phyloP scores from a whole-genome alignment of 2,888 invertebrate species.

The Catocala nupta region DNA sequence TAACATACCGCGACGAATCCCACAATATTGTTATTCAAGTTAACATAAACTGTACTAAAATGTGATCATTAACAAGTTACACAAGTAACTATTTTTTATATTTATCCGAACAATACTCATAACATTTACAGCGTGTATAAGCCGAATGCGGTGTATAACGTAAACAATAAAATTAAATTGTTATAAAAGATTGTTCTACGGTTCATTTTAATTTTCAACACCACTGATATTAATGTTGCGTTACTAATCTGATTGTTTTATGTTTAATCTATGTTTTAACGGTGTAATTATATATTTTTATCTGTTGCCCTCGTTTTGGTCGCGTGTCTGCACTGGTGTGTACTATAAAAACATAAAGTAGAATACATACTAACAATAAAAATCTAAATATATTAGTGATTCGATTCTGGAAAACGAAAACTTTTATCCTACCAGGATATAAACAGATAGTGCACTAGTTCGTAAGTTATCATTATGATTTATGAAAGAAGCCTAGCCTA shows the following conservation, averaged over 20 bases:
- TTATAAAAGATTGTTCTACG: slow-evolving; percentile 11
- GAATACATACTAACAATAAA: not conserved
- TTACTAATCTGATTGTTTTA: slow-evolving; percentile 6
- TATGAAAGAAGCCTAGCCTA: no score
- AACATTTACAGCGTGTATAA: slow-evolving; percentile 2
- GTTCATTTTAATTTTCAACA: slow-evolving; percentile 12
- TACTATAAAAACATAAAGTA: not conserved
- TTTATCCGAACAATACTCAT: not conserved
- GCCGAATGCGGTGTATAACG: not conserved
- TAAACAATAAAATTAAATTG: slow-evolving; percentile 11
- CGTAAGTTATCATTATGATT: no score
- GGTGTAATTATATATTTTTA: not conserved
- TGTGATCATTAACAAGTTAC: no score
- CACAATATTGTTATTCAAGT: no score
- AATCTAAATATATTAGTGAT: no score
- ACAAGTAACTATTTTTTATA: no score
- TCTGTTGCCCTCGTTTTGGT: not conserved
- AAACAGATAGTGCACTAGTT: no score
- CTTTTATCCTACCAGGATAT: no score
- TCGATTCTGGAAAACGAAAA: no score
- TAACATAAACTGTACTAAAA: no score
- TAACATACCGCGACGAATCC: no score
- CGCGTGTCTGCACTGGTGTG: not conserved
- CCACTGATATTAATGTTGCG: slow-evolving; percentile 6
- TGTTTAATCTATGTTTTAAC: slow-evolving; percentile 1